Evolutionary conservation across 92 coral and sea anemone genomes (phyloP), one percentile per base, ranked within the genome.

Genomic region (Epizoanthus rinbou): DNA sequence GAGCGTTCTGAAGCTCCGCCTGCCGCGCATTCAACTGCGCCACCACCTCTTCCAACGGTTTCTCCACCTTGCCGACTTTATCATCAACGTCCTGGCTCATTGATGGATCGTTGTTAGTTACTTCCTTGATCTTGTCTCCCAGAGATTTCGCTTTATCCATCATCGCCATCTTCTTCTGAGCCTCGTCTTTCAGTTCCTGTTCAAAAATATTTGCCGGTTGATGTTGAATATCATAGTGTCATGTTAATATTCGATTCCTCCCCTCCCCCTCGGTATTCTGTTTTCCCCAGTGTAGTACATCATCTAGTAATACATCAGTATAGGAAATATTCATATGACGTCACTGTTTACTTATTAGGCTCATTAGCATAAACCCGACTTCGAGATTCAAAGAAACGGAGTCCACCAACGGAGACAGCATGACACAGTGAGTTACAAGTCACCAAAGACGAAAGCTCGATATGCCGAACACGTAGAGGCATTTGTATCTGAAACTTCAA

Each of bases 61-160:
- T 67, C 70, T 96, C 97, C 21, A 91, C 89, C 68, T 88, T 94
- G 23, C 75, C 79, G 3, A 96, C n/a, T 60, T 88, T 87, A 0
- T 88, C 97, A 6, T 88, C 91, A 19, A 96, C 90, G 24, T 96
- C 99, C 67, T 84, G 88, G 67, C 81, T 74, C 53, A 94, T 74
- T 17, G 84, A 53, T 17, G 86, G 86, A 65, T 94, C 98, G 60
- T 90, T 90, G 37, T 91, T 89, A 65, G 94, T 92, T 4, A 93
- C 74, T 62, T 91, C 94, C 67, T 87, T 91, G 85, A 93, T 88
- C 81, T 81, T 91, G 57, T 90, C 90, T 41, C 91, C 95, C 82
- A 95, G 86, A 33, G 78, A 83, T 60, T 90, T 91, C 14, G 98
- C 92, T 52, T 91, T 93, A 28, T 95, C 98, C 83, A 95, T 84